A percentile compares a stretch with the other conserved stretches of the same genome.
phyloP scores from a whole-genome alignment of 2,797 vertebrate species.

The Diglossa cyanea region DNA sequence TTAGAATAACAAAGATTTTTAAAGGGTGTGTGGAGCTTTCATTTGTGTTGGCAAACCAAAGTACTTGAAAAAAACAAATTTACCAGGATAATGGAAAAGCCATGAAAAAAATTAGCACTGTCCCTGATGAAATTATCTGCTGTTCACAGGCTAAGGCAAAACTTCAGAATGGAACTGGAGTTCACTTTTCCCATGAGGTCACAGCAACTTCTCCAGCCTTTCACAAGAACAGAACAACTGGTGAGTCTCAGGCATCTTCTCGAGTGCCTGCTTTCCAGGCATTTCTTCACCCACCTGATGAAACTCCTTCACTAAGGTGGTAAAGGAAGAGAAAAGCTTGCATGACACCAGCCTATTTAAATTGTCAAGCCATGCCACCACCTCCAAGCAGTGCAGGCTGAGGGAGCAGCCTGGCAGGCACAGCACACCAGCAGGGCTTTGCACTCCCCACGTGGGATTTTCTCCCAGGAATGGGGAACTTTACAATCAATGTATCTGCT shows the following conservation, averaged over 20 bases:
- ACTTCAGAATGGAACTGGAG: neutral
- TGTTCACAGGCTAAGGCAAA: neutral
- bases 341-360: neutral
- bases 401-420: neutral
- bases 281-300: constrained; percentile 8
- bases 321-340: neutral
- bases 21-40: neutral
- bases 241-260: neutral
- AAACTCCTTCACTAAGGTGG: constrained; percentile 18
- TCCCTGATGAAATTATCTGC: neutral
- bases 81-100: neutral
- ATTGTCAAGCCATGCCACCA: neutral
- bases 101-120: neutral
- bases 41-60: neutral
- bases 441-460: neutral
- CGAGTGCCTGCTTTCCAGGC: neutral
- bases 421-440: fast-evolving
- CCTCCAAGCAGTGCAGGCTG: fast-evolving
- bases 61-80: neutral
- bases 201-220: neutral
- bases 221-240: neutral
- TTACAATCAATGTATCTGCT: neutral
- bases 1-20: neutral
- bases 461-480: neutral
- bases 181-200: neutral